phyloP scores from a whole-genome alignment of 64 coral and sea anemone species.

The Acropora tenuis region DNA sequence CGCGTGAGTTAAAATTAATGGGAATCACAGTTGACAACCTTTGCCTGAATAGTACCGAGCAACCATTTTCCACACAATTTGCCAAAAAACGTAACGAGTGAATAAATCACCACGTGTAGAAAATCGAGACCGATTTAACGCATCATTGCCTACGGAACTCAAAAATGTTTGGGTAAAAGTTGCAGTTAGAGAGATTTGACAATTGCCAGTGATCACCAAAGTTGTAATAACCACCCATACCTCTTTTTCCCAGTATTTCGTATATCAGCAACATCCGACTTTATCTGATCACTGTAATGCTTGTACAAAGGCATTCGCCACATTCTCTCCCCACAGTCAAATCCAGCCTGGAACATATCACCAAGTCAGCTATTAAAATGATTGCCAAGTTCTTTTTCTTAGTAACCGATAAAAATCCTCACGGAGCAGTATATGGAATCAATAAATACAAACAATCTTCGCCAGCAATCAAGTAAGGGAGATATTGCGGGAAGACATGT shows the following conservation, averaged over 20 bases:
- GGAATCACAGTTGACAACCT: no score
- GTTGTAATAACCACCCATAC: conserved; percentile 24
- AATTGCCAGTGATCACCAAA: neutral
- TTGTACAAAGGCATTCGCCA: conserved; percentile 95
- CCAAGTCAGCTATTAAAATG: neutral
- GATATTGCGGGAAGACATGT: no score
- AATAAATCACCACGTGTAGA: neutral
- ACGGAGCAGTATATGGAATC: no score
- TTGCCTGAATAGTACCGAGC: no score
- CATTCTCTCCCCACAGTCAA: conserved; percentile 82
- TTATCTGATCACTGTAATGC: conserved; percentile 88
- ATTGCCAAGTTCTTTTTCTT: neutral
- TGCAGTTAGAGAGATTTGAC: neutral
- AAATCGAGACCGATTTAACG: neutral
- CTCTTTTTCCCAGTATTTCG: conserved; percentile 91
- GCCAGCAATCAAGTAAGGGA: no score
- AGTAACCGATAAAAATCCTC: no score
- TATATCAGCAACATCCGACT: conserved; percentile 88
- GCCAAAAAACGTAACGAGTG: neutral
- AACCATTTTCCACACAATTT: no score
- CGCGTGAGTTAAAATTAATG: no score
- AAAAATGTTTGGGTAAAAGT: neutral
- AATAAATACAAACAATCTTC: no score
- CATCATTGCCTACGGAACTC: neutral
- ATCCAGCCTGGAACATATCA: conserved; percentile 71